Conservation (phyloP, 2,888 invertebrate species). For the Chloromyia formosa region DNA sequence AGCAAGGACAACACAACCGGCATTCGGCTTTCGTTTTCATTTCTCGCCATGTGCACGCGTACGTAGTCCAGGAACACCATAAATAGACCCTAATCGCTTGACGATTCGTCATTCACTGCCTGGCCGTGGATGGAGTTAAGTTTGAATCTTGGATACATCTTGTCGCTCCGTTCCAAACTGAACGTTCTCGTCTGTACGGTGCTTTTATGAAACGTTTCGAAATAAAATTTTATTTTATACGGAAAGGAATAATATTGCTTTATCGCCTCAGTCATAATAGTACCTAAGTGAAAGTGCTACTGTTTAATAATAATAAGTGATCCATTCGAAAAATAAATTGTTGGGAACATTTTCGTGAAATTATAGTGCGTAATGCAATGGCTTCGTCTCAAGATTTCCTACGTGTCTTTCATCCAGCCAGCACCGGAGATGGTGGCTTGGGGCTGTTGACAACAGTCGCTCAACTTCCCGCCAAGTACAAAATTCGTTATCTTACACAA, state of each 20-base stretch:
- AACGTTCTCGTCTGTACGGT: conserved; percentile 8
- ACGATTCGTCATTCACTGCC: conserved; percentile 63
- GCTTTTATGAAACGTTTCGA: too few relatives aligned
- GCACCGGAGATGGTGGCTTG: conserved; percentile 43
- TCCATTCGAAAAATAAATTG: not conserved
- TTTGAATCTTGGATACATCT: conserved; percentile 26
- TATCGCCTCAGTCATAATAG: not conserved
- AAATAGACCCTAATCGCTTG: conserved; percentile 38
- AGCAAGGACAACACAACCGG: conserved; percentile 9
- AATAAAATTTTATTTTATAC: conserved; percentile 6
- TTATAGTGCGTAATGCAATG: conserved; percentile 47
- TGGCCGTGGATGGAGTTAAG: conserved; percentile 55
- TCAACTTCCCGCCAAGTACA: conserved; percentile 63
- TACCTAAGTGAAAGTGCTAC: conserved; percentile 20
- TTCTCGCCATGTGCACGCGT: conserved; percentile 23
- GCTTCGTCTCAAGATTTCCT: conserved; percentile 46
- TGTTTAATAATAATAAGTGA: not conserved
- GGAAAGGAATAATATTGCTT: not conserved
- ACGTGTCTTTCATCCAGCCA: conserved; percentile 39
- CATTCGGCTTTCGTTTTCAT: conserved; percentile 34
- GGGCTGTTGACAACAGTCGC: conserved; percentile 63
- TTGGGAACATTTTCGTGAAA: not conserved
- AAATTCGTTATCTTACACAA: conserved; percentile 61
- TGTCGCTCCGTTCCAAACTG: conserved; percentile 3
- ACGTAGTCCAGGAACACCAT: conserved; percentile 31